Evolutionary conservation across 2,888 invertebrate genomes (phyloP).

Genomic region (Drosophila mercatorum): DNA sequence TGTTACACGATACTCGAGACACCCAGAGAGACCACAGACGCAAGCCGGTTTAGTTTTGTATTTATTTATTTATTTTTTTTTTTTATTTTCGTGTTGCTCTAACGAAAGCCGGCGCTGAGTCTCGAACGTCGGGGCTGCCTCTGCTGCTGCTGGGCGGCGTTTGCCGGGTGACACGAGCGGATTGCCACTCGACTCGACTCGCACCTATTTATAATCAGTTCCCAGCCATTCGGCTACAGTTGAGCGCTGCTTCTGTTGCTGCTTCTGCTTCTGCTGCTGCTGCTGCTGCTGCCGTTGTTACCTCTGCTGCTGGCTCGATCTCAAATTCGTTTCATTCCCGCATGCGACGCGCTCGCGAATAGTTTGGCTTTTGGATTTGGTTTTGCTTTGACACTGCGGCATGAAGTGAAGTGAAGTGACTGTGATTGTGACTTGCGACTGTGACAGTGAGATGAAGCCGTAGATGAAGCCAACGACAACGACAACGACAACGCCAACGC

Average conservation of each 20-base stretch:
- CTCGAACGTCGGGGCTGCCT: constrained; percentile 50
- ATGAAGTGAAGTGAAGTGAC: constrained; percentile 11
- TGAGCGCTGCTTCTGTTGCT: constrained; percentile 52
- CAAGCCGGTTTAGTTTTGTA: constrained; percentile 52
- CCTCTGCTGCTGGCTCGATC: constrained; percentile 38
- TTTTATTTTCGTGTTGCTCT: constrained; percentile 27
- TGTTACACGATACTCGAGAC: constrained; percentile 42
- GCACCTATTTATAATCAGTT: constrained; percentile 75
- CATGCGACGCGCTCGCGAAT: constrained; percentile 61
- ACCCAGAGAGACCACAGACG: constrained; percentile 15
- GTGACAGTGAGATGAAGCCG: constrained; percentile 58
- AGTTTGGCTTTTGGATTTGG: constrained; percentile 50
- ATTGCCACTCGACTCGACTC: constrained; percentile 46
- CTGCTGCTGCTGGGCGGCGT: constrained; percentile 15
- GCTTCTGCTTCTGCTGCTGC: constrained; percentile 35
- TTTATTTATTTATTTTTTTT: not conserved
- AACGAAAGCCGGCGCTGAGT: constrained; percentile 74
- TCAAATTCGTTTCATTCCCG: constrained; percentile 64
- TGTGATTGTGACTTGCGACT: constrained; percentile 30
- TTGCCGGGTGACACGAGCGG: constrained; percentile 51
- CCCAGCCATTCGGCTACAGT: constrained; percentile 54
- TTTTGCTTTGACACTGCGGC: constrained; percentile 7
- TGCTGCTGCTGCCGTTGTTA: constrained; percentile 46
- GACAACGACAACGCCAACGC: constrained; percentile 19
- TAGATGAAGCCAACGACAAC: constrained; percentile 55